Conservation (phyloP, 1,140 invertebrate genomes). For the Musca domestica region DNA sequence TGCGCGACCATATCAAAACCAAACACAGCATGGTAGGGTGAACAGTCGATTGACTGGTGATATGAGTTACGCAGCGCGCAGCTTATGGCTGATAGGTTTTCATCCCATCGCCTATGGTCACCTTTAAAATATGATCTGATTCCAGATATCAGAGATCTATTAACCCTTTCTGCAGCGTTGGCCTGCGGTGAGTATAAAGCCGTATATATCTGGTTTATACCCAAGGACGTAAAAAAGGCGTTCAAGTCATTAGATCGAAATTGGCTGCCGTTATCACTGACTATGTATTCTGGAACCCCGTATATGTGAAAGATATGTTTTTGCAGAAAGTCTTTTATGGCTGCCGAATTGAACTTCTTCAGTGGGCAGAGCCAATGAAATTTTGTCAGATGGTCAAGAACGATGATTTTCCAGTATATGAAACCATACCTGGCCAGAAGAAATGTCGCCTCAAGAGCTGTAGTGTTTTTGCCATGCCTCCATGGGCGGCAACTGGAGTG, state of each 20-base stretch:
- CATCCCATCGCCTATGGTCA: neutral
- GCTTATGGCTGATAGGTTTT: neutral
- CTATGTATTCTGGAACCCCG: neutral
- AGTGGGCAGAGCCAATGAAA: too few species aligned
- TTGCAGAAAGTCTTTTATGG: slow-evolving; percentile 13
- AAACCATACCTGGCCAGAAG: slow-evolving; percentile 25
- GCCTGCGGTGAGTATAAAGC: neutral
- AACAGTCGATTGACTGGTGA: neutral
- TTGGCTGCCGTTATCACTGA: slow-evolving; percentile 5
- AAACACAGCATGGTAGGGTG: neutral
- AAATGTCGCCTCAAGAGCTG: slow-evolving; percentile 17
- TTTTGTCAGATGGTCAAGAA: slow-evolving; percentile 23
- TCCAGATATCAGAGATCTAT: neutral
- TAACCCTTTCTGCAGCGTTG: neutral
- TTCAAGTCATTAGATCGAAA: too few species aligned
- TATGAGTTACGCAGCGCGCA: neutral
- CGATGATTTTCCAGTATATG: slow-evolving; percentile 19
- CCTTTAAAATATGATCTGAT: neutral
- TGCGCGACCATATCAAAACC: neutral
- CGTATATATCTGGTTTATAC: too few species aligned
- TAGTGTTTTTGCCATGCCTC: slow-evolving; percentile 25
- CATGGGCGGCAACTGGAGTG: slow-evolving; percentile 12
- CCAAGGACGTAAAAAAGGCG: too few species aligned
- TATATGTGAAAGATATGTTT: slow-evolving; percentile 10
- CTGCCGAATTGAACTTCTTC: slow-evolving; percentile 17